Conservation (phyloP, 2,113 vertebrate species). For the Thamnophis sirtalis region DNA sequence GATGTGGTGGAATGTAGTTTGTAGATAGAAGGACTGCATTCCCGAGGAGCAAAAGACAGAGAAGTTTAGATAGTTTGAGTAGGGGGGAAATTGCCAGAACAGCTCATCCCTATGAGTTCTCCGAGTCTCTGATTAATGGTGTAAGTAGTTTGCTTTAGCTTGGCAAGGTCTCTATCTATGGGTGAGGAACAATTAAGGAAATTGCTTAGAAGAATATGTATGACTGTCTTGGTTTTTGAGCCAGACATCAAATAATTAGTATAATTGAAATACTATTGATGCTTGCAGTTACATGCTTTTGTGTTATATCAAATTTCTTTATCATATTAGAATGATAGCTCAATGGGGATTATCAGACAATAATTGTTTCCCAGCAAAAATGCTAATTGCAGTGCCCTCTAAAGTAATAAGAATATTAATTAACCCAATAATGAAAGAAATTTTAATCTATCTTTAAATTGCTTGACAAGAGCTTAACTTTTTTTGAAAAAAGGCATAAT, state of each 20-base stretch:
- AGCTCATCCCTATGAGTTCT: not conserved
- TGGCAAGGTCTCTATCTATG: not conserved
- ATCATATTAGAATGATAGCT: slow-evolving; percentile 8
- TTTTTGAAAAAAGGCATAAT: not conserved
- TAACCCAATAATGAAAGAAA: slow-evolving; percentile 12
- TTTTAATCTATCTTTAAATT: slow-evolving; percentile 15
- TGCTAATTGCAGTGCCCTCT: not conserved
- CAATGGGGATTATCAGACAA: not conserved
- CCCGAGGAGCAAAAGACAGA: not conserved
- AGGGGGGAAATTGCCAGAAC: not conserved
- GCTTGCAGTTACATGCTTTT: not conserved
- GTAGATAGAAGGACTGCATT: not conserved
- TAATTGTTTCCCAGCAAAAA: not conserved
- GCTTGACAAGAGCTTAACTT: not conserved
- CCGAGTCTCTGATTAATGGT: not conserved
- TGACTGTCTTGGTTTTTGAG: not conserved
- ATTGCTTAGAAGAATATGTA: not conserved
- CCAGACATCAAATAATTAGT: not conserved
- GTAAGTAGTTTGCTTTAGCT: not conserved
- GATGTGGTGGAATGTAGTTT: not conserved
- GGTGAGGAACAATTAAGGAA: not conserved
- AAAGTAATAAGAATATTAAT: slow-evolving; percentile 25
- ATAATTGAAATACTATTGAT: not conserved
- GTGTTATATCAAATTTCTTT: not conserved
- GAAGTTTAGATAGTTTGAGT: not conserved